Evolutionary conservation across 1,140 invertebrate genomes (phyloP).

Genomic region (Berghia stephanieae): DNA sequence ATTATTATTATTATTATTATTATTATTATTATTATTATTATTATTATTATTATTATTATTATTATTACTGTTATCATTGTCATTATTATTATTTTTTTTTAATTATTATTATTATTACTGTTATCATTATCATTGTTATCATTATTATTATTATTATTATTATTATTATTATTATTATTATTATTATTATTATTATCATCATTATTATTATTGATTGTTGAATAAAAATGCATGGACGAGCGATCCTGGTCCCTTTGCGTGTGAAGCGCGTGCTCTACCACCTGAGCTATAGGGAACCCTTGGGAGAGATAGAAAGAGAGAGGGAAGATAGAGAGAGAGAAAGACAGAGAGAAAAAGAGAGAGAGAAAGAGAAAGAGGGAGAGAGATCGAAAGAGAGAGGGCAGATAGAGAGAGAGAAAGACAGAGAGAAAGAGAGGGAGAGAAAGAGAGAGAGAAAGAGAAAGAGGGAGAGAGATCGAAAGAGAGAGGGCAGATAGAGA

Average conservation of each 20-base stretch:
- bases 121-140: background rate
- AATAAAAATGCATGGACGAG: background rate
- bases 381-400: too few species aligned
- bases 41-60: background rate
- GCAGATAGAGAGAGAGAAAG: background rate
- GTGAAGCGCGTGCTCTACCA: too few species aligned
- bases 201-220: background rate
- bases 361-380: too few species aligned
- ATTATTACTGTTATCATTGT: background rate
- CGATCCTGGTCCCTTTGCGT: background rate
- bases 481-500: background rate
- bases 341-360: too few species aligned
- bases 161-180: background rate
- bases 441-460: background rate
- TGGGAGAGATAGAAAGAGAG: background rate
- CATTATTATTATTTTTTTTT: background rate
- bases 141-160: background rate
- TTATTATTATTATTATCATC: background rate
- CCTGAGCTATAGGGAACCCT: too few species aligned
- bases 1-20: too few species aligned
- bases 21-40: too few species aligned
- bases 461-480: background rate
- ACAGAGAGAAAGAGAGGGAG: background rate
- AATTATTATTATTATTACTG: background rate
- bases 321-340: too few species aligned